Percentiles rank a stretch among this genome's conserved stretches.
These are phyloP conservation scores for Stictonetta naevosa DNA, from an alignment of 2,113 vertebrate genomes.

Conservation along the genomic window DNA sequence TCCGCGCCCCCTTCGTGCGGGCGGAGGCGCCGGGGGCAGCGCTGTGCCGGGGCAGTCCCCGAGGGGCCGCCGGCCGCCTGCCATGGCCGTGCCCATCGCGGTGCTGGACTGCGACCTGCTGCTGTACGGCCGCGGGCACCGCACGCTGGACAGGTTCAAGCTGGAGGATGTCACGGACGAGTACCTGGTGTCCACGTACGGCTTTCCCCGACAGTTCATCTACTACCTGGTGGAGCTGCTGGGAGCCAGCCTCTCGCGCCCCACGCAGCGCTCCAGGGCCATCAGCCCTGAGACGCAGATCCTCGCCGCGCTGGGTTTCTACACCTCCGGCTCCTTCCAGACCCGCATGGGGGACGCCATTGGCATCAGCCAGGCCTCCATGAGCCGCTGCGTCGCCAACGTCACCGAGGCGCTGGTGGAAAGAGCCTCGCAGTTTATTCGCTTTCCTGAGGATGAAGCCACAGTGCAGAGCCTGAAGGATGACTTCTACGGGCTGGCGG, in stretches of 20 bases:
- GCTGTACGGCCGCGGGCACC: conserved; percentile 91
- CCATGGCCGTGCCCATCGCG: conserved; percentile 91
- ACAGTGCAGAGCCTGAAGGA: conserved; percentile 84
- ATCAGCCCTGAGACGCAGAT: conserved; percentile 97
- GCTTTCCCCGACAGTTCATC: conserved; percentile 94
- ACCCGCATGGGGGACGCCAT: conserved; percentile 96
- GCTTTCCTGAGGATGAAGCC: conserved; percentile 81
- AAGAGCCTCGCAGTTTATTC: conserved; percentile 89
- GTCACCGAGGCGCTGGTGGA: conserved; percentile 93
- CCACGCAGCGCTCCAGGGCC: conserved; percentile 92
- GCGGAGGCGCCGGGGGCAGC: background rate
- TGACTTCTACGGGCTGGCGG: conserved; percentile 90
- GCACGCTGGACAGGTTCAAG: conserved; percentile 93
- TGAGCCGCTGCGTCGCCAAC: conserved; percentile 96
- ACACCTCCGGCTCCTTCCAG: conserved; percentile 95
- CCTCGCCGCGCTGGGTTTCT: conserved; percentile 95
- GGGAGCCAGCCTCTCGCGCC: conserved; percentile 84
- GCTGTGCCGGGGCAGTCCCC: background rate
- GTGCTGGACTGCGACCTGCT: conserved; percentile 95
- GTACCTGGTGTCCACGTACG: conserved; percentile 88
- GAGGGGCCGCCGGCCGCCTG: background rate
- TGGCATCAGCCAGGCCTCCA: conserved; percentile 97
- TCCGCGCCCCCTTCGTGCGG: background rate
- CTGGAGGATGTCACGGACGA: conserved; percentile 90
- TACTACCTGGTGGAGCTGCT: conserved; percentile 91